Evolutionary conservation across 2,888 invertebrate species (phyloP).

Genomic region (Pachliopta kotzebuea): DNA sequence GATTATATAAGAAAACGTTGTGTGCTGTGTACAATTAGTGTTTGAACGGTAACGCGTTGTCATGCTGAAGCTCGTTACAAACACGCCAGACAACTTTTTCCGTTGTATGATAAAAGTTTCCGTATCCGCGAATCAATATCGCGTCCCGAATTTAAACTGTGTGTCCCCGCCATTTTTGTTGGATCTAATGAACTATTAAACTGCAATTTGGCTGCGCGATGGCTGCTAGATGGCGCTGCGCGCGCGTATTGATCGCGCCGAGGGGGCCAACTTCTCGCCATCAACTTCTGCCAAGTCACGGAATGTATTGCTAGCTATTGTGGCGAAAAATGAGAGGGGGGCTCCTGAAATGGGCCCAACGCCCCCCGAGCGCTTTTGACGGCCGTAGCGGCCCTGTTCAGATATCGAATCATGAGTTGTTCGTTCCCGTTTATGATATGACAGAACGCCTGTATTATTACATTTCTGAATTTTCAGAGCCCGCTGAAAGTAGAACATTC

Average conservation of each 20-base stretch:
- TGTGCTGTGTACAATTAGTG: too few species aligned
- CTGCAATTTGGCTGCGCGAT: conserved; percentile 79
- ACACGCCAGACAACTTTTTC: conserved; percentile 24
- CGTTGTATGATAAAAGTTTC: conserved; percentile 35
- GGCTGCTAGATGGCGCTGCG: conserved; percentile 73
- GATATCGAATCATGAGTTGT: conserved; percentile 31
- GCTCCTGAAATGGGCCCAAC: conserved; percentile 52
- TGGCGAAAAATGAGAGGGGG: conserved; percentile 76
- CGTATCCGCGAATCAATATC: conserved; percentile 67
- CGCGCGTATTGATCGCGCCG: conserved; percentile 76
- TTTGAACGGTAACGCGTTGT: too few species aligned
- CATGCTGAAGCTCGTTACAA: not conserved
- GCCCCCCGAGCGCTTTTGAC: conserved; percentile 51
- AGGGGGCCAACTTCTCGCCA: conserved; percentile 68
- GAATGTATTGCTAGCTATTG: conserved; percentile 78
- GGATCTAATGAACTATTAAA: conserved; percentile 81
- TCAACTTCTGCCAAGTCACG: conserved; percentile 78
- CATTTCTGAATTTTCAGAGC: conserved; percentile 14
- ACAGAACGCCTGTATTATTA: conserved; percentile 22
- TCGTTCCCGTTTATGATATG: conserved; percentile 30
- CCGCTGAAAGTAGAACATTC: conserved; percentile 14
- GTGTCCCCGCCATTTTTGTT: conserved; percentile 76
- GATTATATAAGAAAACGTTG: too few species aligned
- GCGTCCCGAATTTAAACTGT: conserved; percentile 76
- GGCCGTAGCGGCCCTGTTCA: conserved; percentile 26